Evolutionary conservation across 2,797 vertebrate species (phyloP).

Genomic region (Characodon lateralis): DNA sequence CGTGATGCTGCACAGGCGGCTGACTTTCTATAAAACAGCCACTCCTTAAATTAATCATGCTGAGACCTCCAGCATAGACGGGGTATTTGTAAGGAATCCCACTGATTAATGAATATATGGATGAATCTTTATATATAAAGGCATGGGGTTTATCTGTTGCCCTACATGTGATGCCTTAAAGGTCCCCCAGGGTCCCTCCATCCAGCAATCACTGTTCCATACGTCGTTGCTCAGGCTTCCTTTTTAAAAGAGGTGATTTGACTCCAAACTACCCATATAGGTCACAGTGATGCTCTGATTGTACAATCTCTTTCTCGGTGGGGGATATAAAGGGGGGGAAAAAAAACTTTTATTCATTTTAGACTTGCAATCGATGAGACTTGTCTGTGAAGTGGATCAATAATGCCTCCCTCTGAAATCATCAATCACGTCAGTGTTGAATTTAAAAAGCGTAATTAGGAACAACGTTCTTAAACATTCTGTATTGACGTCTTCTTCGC

Average conservation of each 20-base stretch:
- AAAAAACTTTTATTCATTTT: slow-evolving; percentile 78
- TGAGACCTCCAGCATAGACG: slow-evolving; percentile 50
- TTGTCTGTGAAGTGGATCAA: slow-evolving; percentile 87
- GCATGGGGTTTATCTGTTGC: slow-evolving; percentile 38
- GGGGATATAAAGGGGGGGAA: slow-evolving; percentile 58
- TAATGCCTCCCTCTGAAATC: slow-evolving; percentile 84
- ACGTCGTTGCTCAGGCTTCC: slow-evolving; percentile 68
- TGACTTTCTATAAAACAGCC: slow-evolving; percentile 67
- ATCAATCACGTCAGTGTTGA: slow-evolving; percentile 82
- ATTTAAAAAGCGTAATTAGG: slow-evolving; percentile 86
- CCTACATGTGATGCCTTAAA: slow-evolving; percentile 33
- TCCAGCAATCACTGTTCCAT: slow-evolving; percentile 64
- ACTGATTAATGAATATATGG: slow-evolving; percentile 65
- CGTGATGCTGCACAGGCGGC: slow-evolving; percentile 78
- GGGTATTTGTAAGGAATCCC: slow-evolving; percentile 57
- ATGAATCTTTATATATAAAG: slow-evolving; percentile 54
- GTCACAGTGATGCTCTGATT: slow-evolving; percentile 81
- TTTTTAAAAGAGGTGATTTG: slow-evolving; percentile 76
- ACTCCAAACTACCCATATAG: slow-evolving; percentile 77
- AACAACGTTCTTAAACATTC: slow-evolving; percentile 84
- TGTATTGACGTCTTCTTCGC: slow-evolving; percentile 82
- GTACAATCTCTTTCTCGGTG: slow-evolving; percentile 76
- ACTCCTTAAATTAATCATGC: slow-evolving; percentile 57
- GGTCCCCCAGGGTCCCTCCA: slow-evolving; percentile 56
- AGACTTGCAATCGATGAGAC: slow-evolving; percentile 86